These are phyloP conservation scores for Notothenia coriiceps DNA, from an alignment of 2,113 vertebrate genomes.

Conservation along the genomic window DNA sequence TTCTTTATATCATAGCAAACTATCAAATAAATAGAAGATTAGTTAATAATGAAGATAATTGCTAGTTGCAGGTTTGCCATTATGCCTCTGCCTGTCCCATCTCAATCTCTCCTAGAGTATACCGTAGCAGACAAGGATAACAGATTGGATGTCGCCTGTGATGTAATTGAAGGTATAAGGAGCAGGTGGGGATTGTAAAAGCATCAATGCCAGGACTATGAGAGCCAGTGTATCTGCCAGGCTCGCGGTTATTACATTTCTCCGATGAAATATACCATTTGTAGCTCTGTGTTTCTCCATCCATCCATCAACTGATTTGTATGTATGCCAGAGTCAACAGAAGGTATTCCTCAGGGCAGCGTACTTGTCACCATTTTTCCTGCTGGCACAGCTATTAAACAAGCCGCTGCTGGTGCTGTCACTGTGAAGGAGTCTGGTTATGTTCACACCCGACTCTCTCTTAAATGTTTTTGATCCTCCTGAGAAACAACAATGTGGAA, in stretches of 20 bases:
- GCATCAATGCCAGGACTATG: background rate
- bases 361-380: conserved; percentile 33
- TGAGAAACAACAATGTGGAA: background rate
- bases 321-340: conserved; percentile 41
- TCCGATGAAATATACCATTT: conserved; percentile 55
- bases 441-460: background rate
- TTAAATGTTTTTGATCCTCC: background rate
- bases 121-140: conserved; percentile 17
- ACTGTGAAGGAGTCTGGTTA: conserved; percentile 6
- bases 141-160: conserved; percentile 21
- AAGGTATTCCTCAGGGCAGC: conserved; percentile 50
- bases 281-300: conserved; percentile 7
- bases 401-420: conserved; percentile 28
- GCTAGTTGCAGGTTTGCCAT: background rate
- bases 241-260: conserved; percentile 11
- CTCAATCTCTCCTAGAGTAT: too few species aligned
- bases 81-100: background rate
- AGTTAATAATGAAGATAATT: fast-evolving
- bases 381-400: conserved; percentile 47
- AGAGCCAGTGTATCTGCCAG: conserved; percentile 7
- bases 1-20: background rate
- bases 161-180: conserved; percentile 42
- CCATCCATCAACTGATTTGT: conserved; percentile 43
- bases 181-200: conserved; percentile 69
- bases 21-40: background rate